phyloP scores from a whole-genome alignment of 2,797 vertebrate species.

The Pangasius sanitwongsei region DNA sequence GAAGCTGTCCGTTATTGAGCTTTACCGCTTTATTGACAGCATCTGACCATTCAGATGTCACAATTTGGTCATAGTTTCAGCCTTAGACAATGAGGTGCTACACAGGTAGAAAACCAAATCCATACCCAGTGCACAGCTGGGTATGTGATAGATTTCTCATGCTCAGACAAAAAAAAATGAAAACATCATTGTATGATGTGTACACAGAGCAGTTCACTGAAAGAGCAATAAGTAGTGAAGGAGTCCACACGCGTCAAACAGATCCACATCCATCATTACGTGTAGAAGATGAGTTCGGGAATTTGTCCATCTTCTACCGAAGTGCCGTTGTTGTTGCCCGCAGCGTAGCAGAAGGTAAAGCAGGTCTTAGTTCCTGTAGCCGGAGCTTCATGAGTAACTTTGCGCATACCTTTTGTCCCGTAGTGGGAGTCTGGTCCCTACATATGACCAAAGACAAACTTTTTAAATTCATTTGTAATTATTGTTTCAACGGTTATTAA shows the following conservation, averaged over 20 bases:
- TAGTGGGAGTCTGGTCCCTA: conserved; percentile 98
- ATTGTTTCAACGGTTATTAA: background rate
- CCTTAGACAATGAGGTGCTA: conserved; percentile 49
- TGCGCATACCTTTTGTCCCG: conserved; percentile 96
- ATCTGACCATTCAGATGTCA: conserved; percentile 12
- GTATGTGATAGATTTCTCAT: conserved; percentile 30
- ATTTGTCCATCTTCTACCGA: conserved; percentile 98
- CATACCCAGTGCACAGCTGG: conserved; percentile 44
- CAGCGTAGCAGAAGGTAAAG: conserved; percentile 96
- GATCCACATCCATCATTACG: conserved; percentile 71
- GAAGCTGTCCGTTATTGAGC: background rate
- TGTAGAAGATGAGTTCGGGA: conserved; percentile 98
- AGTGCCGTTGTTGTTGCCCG: conserved; percentile 97
- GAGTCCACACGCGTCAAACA: conserved; percentile 33
- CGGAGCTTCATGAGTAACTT: conserved; percentile 89
- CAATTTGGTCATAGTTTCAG: conserved; percentile 34
- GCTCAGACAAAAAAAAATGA: conserved; percentile 20
- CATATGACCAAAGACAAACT: conserved; percentile 13
- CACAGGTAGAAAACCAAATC: conserved; percentile 43
- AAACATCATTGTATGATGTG: conserved; percentile 44
- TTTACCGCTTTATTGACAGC: background rate
- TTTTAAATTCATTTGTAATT: background rate
- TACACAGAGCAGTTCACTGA: conserved; percentile 48
- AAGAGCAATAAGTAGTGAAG: conserved; percentile 41
- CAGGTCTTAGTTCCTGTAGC: conserved; percentile 92